Conservation (phyloP, 1,140 invertebrate genomes). For the Platorchestia sp. region DNA sequence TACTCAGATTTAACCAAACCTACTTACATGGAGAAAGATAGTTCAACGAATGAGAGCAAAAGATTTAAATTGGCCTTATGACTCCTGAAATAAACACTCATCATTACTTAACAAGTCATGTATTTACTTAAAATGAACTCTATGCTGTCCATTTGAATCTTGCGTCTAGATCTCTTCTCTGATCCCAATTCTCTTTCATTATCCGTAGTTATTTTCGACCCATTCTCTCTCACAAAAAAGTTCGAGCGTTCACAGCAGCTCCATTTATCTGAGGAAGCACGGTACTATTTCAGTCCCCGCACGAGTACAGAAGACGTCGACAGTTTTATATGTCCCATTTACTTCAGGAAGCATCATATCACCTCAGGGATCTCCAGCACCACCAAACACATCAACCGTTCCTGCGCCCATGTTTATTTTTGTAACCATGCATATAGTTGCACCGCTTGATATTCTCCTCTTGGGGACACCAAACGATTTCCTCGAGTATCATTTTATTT, state of each 20-base stretch:
- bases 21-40: too few relatives aligned
- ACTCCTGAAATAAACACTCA: too few relatives aligned
- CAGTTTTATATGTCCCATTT: background rate
- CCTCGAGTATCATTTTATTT: background rate
- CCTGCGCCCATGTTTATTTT: background rate
- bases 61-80: too few relatives aligned
- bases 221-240: background rate
- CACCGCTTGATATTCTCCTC: background rate
- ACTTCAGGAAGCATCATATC: background rate
- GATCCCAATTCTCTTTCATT: background rate
- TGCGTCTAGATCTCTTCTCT: background rate
- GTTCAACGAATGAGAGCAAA: too few relatives aligned
- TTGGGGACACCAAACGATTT: background rate
- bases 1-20: too few relatives aligned
- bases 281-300: background rate
- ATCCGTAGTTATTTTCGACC: background rate
- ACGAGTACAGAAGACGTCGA: background rate
- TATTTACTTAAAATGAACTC: background rate
- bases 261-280: background rate
- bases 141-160: background rate
- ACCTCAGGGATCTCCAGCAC: background rate
- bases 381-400: background rate
- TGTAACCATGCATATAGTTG: background rate
- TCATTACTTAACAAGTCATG: background rate
- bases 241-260: conserved; percentile 5